Evolutionary conservation across 2,797 vertebrate genomes (phyloP), one percentile per base, ranked within the genome.

Genomic region (Danio choprae): DNA sequence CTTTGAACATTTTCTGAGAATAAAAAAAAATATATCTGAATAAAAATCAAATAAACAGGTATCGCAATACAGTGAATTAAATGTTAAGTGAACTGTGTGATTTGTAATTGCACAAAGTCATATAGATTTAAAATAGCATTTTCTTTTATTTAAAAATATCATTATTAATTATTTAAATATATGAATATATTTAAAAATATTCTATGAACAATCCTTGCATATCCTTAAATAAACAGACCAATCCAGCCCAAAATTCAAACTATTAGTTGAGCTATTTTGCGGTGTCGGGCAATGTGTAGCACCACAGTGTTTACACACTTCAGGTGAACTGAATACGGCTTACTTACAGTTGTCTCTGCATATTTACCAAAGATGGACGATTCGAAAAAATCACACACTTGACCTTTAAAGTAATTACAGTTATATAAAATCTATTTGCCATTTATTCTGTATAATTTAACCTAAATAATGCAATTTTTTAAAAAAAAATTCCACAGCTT

Each of bases 1-100:
- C 89, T 94, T 87, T 95, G 95, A 94, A 93, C 92, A 93, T 93
- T 90, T 93, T 94, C 93, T 87, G 73, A 73, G 83, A 75, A 73
- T 13, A 44, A 1, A 72, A 60, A 44, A n/a, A 20, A 11, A 48
- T n/a, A n/a, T n/a, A 18, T 63, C 4, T 72, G 11, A 15, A 53
- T 12, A 48, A 40, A 22, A 16, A 72, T 40, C 8, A 20, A 22
- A 40, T 36, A 50, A 63, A 50, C 9, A 38, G 58, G 11, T 16
- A 22, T 1, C 2, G 18, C 22, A 16, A 22, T 41, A 10, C 9
- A 18, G 46, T 12, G 9, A 20, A 29, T 58, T n/a, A 16, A 12
- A 15, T 22, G 29, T 38, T 44, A 51, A 48, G 9, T 4, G n/a
- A n/a, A n/a, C n/a, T n/a, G n/a, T n/a, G n/a, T n/a, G n/a, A n/a